Base-by-base conservation (phyloP, 1,140 invertebrate species). In the Drosophila fuyamai region DNA sequence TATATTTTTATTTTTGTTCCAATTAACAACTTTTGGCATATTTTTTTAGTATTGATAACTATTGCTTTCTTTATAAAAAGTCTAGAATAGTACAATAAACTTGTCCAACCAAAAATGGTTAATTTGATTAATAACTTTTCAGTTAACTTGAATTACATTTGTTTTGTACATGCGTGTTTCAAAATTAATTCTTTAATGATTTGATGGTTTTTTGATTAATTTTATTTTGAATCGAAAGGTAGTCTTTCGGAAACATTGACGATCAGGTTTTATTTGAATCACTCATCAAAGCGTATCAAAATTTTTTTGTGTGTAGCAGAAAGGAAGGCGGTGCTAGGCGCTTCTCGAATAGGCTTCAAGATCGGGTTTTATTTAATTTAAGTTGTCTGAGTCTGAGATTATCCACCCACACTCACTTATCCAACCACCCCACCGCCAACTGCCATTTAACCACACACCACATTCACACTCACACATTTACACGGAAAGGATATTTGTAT, bases 321-420 rank as follows among this genome's bases (percentile, higher is more conserved):
- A 27, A 18, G 40, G 55, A 38, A 78, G 14, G 57, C 81, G 62
- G 54, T 50, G 36, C 35, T 63, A 57, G 14, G 51, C 29, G 50
- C 41, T 73, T 74, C 75, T 63, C 59, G 68, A 47, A 51, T 56
- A 16, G 44, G 58, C 46, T 76, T 32, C 48, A 53, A 56, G n/a
- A 71, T 66, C 38, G 36, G 18, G 53, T 44, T 51, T 62, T 43
- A 2, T 62, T 32, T 32, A 46, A 48, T 55, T 35, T 18, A 23
- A 62, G 70, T 56, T 63, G 16, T 36, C 50, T 4, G 14, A 66
- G 38, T 44, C 47, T 16, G 9, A 66, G 18, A 38, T 46, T 27
- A 13, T n/a, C 18, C 6, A 40, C 47, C 38, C 29, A 51, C 38
- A 38, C 23, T 18, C n/a, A 10, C 51, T 13, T 41, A 35, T 8